These are phyloP conservation scores for Spheniscus humboldti DNA, from an alignment of 2,797 vertebrate species.

Conservation along the genomic window DNA sequence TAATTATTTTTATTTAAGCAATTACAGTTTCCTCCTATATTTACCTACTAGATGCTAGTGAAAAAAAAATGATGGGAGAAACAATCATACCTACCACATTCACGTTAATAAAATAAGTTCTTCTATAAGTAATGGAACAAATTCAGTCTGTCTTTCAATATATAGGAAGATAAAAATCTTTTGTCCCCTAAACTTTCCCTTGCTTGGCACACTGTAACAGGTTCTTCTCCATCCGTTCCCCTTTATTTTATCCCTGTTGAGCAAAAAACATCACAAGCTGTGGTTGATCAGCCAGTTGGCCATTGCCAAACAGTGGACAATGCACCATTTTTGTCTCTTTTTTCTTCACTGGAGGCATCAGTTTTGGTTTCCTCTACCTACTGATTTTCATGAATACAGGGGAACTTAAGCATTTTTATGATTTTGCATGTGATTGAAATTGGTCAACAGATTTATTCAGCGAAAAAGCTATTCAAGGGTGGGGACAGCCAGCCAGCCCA, in stretches of 20 bases:
- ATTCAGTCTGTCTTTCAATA: not conserved
- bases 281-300: not conserved
- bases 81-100: not conserved
- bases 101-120: not conserved
- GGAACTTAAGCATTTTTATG: not conserved
- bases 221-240: not conserved
- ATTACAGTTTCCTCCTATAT: not conserved
- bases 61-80: not conserved
- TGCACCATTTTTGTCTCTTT: not conserved
- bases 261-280: not conserved
- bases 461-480: not conserved
- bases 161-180: not conserved
- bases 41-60: not conserved
- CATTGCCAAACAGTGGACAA: not conserved
- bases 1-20: not conserved
- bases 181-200: not conserved
- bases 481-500: not conserved
- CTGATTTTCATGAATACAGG: not conserved
- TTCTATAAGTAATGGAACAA: not conserved
- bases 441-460: not conserved
- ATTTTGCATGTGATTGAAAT: not conserved
- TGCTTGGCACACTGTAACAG: not conserved
- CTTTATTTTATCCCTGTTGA: not conserved
- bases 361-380: not conserved
- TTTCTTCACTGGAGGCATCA: not conserved